Conservation (phyloP, 2,797 vertebrate genomes). For the Phataginus tetradactyla region DNA sequence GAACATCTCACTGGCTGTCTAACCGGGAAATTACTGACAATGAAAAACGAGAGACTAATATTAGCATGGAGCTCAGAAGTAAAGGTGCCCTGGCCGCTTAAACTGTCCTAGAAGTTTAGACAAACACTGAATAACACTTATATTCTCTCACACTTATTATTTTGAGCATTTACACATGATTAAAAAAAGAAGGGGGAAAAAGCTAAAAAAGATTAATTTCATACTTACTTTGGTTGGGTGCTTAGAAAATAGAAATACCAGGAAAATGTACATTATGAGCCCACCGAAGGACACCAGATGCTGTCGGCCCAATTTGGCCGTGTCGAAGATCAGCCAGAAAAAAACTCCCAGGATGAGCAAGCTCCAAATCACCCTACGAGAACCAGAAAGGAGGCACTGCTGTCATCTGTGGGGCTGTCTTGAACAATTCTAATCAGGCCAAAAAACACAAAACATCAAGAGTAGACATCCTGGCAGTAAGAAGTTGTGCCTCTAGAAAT, state of each 20-base stretch:
- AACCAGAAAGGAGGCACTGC: background rate
- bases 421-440: background rate
- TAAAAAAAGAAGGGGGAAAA: background rate
- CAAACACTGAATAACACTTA: background rate
- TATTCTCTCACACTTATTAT: background rate
- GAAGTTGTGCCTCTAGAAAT: background rate
- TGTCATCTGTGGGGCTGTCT: background rate
- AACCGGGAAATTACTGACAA: constrained; percentile 25
- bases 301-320: constrained; percentile 85
- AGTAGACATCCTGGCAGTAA: background rate
- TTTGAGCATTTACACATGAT: constrained; percentile 3
- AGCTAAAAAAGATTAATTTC: background rate
- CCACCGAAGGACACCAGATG: constrained; percentile 92
- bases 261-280: constrained; percentile 87
- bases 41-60: background rate
- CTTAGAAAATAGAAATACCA: constrained; percentile 92
- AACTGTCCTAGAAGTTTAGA: background rate
- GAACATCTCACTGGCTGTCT: background rate
- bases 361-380: constrained; percentile 85
- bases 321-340: constrained; percentile 91
- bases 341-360: constrained; percentile 80
- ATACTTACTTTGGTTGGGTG: constrained; percentile 90
- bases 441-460: background rate
- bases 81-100: background rate
- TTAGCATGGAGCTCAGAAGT: background rate